A percentile compares a stretch with the other conserved stretches of the same genome.
Evolutionary conservation across 2,888 invertebrate species (phyloP).

Genomic region (Cremastinae sp.): DNA sequence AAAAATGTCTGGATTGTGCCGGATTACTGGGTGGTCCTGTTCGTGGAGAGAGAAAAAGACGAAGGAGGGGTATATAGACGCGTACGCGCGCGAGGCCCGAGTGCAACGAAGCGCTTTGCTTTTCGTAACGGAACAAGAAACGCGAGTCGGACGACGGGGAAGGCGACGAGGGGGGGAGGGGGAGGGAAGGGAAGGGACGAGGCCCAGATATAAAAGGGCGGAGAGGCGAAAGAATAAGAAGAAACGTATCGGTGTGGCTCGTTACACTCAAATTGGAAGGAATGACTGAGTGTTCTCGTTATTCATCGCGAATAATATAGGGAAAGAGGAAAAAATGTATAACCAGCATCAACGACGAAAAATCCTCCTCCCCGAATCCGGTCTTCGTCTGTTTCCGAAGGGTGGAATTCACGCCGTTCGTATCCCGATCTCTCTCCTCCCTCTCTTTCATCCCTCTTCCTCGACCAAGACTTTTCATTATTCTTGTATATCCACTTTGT

Average conservation of each 20-base stretch:
- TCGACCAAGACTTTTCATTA: slow-evolving; percentile 42
- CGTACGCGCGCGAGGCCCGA: slow-evolving; percentile 33
- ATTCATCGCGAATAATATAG: slow-evolving; percentile 79
- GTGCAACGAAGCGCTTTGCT: slow-evolving; percentile 56
- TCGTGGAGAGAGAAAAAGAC: slow-evolving; percentile 28
- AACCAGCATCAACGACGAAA: slow-evolving; percentile 39
- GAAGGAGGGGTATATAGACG: slow-evolving; percentile 54
- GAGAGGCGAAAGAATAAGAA: slow-evolving; percentile 78
- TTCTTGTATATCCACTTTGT: slow-evolving; percentile 54
- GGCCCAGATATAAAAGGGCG: slow-evolving; percentile 60
- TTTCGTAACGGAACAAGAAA: slow-evolving; percentile 40
- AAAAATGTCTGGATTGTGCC: slow-evolving; percentile 80
- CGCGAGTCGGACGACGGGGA: slow-evolving; percentile 18
- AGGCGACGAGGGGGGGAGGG: slow-evolving; percentile 29
- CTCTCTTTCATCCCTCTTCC: slow-evolving; percentile 19
- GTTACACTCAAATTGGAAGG: slow-evolving; percentile 81
- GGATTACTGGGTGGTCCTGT: slow-evolving; percentile 73
- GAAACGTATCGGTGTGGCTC: slow-evolving; percentile 80
- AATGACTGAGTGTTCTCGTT: slow-evolving; percentile 80
- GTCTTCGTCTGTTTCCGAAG: slow-evolving; percentile 55
- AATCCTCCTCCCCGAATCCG: slow-evolving; percentile 17
- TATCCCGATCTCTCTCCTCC: not conserved
- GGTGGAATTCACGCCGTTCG: slow-evolving; percentile 58
- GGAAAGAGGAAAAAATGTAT: slow-evolving; percentile 71
- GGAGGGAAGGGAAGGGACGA: slow-evolving; percentile 58